Evolutionary conservation across 2,888 invertebrate species (phyloP), one percentile per base, ranked within the genome.

Genomic region (Caradrina kadenii): DNA sequence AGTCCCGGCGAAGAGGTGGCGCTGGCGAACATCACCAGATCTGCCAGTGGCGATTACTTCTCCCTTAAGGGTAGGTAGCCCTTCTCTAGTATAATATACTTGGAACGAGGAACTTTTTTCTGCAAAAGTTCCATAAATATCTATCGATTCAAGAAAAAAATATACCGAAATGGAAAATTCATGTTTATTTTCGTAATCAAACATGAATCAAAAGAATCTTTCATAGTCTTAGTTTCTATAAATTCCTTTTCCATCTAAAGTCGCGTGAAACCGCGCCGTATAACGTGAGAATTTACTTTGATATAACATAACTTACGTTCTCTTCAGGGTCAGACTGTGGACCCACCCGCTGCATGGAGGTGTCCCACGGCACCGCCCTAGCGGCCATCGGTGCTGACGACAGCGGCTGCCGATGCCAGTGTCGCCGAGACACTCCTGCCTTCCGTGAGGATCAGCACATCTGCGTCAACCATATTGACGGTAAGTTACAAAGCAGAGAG

Each of bases 391-490:
- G 93, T 8, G 91, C 96, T 48, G 89, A 90, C 17, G 92, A 90
- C 60, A 92, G 90, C 63, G 82, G 80, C 17, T 98, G 98, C 89
- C 96, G 96, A 49, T 98, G 98, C 87, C 97, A 97, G 76, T 98
- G 98, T 86, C 96, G 97, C 48, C 91, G 93, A 4, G 96, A 97
- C 63, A 94, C 97, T 3, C 97, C 97, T 0, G 96, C 97, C 58
- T 98, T 97, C 91, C 96, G 98, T 52, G 98, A 98, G 86, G 98
- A 98, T 89, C 96, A 97, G 80, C 94, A 96, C 55, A 96, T 97
- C 74, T 98, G 98, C 89, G 97, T 97, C 80, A 97, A 97, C 88
- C 96, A 97, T 85, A 96, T 98, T 79, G 97, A 97, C 85, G 98
- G 98, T 98, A 92, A 96, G 80, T 17, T 19, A 50, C 35, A 5